Conservation (phyloP, 2,113 vertebrate genomes). For the Nibea coibor region DNA sequence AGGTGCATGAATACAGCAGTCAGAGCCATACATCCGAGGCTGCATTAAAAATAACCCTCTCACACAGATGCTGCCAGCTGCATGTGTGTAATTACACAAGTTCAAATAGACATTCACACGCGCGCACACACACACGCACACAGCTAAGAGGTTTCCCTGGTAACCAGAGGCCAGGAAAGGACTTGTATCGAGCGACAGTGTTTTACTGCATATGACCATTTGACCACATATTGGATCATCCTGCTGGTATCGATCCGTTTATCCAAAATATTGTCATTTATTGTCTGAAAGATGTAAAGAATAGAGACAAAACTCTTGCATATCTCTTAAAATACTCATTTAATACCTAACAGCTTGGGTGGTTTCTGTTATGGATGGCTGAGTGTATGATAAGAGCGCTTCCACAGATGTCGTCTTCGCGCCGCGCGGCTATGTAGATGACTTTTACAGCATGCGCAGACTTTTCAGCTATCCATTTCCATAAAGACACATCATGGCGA, state of each 20-base stretch:
- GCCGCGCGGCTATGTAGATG: conserved; percentile 20
- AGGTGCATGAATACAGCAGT: conserved; percentile 21
- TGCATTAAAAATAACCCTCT: neutral
- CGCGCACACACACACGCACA: neutral
- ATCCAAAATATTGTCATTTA: neutral
- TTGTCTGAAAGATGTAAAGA: neutral
- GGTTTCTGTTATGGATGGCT: conserved; percentile 38
- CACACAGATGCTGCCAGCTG: conserved; percentile 39
- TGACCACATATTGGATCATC: neutral
- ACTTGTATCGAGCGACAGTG: conserved; percentile 41
- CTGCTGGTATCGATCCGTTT: neutral
- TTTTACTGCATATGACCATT: conserved; percentile 30
- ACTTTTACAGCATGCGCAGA: conserved; percentile 21
- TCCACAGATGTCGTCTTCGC: conserved; percentile 46
- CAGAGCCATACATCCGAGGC: neutral
- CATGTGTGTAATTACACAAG: conserved; percentile 20
- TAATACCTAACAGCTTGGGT: conserved; percentile 31
- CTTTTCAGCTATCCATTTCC: conserved; percentile 55
- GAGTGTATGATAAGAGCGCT: conserved; percentile 11
- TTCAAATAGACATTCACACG: conserved; percentile 22
- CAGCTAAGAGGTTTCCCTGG: conserved; percentile 71
- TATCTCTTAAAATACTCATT: neutral
- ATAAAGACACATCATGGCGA: conserved; percentile 51
- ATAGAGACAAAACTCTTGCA: neutral
- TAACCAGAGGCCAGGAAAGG: conserved; percentile 60